phyloP scores from a whole-genome alignment of 64 coral and sea anemone species.

The Orbicella faveolata region DNA sequence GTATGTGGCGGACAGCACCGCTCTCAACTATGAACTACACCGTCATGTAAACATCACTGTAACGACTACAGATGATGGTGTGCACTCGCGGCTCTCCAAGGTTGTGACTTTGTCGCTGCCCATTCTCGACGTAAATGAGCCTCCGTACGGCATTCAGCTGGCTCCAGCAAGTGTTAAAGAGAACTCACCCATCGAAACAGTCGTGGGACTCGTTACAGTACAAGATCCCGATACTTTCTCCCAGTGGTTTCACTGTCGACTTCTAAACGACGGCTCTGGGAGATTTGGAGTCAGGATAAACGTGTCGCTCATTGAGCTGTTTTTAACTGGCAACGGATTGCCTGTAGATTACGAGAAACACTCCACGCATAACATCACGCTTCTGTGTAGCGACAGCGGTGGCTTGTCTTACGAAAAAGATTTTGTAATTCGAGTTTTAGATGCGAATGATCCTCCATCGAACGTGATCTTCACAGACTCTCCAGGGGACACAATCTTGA shows the following conservation, averaged over 20 bases:
- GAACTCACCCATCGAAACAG: constrained; percentile 52
- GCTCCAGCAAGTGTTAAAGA: constrained; percentile 50
- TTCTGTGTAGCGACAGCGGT: constrained; percentile 67
- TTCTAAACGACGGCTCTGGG: constrained; percentile 56
- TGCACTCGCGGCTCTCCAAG: constrained; percentile 55
- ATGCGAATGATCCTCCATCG: constrained; percentile 65
- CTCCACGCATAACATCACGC: constrained; percentile 37
- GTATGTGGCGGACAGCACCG: constrained; percentile 44
- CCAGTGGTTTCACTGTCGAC: constrained; percentile 56
- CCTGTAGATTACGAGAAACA: constrained; percentile 74
- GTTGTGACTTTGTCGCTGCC: constrained; percentile 58
- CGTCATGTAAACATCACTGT: constrained; percentile 65
- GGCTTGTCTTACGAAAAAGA: constrained; percentile 54
- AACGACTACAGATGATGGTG: constrained; percentile 64
- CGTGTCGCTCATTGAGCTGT: constrained; percentile 26
- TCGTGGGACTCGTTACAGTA: constrained; percentile 60
- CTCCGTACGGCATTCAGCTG: constrained; percentile 59
- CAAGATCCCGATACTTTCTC: constrained; percentile 54
- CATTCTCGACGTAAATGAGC: constrained; percentile 63
- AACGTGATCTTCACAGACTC: constrained; percentile 72
- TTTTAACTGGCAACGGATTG: constrained; percentile 61
- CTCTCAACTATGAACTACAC: constrained; percentile 51
- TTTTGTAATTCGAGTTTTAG: constrained; percentile 65
- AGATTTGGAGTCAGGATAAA: constrained; percentile 63
- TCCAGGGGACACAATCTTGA: constrained; percentile 64